These are phyloP conservation scores for Suillia variegata DNA, from an alignment of 2,888 invertebrate genomes.

Conservation along the genomic window DNA sequence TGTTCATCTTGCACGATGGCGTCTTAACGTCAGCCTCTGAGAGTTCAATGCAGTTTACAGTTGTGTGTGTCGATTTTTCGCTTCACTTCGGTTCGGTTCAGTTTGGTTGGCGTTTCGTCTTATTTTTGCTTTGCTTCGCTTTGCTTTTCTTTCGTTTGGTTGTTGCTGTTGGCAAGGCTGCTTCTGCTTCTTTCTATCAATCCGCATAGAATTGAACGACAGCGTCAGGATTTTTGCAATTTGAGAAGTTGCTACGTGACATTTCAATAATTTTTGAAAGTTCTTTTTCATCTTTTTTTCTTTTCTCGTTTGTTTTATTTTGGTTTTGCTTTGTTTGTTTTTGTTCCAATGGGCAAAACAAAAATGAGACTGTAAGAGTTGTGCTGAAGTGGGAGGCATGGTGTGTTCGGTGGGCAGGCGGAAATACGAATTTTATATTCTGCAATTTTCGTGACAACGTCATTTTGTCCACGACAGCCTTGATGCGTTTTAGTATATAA, in stretches of 20 bases:
- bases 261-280: conserved; percentile 61
- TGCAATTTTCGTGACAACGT: conserved; percentile 57
- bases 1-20: conserved; percentile 35
- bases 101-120: conserved; percentile 23
- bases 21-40: conserved; percentile 48
- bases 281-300: too few relatives aligned
- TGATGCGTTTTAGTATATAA: conserved; percentile 48
- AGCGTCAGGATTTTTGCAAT: conserved; percentile 60
- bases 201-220: conserved; percentile 59
- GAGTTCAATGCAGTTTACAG: conserved; percentile 18
- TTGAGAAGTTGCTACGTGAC: conserved; percentile 60
- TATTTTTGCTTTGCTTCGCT: neutral
- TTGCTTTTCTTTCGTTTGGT: conserved; percentile 2
- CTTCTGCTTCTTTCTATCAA: conserved; percentile 50
- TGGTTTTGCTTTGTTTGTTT: conserved; percentile 18
- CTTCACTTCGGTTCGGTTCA: neutral
- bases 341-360: conserved; percentile 5
- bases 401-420: conserved; percentile 30
- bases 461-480: conserved; percentile 54
- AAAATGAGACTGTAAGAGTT: conserved; percentile 19
- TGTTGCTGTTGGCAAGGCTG: conserved; percentile 9
- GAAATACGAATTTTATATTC: conserved; percentile 54
- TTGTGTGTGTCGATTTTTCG: conserved; percentile 17
- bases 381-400: conserved; percentile 35
- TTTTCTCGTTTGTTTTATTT: conserved; percentile 29